A percentile compares a stretch with the other conserved stretches of the same genome.
phyloP scores from a whole-genome alignment of 64 coral and sea anemone genomes.

The Orbicella faveolata region DNA sequence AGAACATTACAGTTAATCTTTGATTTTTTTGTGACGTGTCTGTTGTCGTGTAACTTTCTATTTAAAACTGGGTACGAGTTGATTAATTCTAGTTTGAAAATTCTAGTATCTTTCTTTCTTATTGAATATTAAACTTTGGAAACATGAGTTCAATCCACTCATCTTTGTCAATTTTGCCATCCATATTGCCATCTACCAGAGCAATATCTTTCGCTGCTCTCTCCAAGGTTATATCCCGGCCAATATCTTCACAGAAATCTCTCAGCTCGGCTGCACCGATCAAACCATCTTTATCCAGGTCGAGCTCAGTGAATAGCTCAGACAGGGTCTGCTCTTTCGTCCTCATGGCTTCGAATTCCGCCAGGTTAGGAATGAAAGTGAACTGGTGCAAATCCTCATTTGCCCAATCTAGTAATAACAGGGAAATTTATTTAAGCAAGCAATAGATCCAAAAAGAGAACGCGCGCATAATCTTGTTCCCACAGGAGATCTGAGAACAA shows the following conservation, averaged over 20 bases:
- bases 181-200: slow-evolving; percentile 83
- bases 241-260: slow-evolving; percentile 97
- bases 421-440: background rate
- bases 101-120: background rate
- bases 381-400: slow-evolving; percentile 81
- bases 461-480: too few species aligned
- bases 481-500: too few species aligned
- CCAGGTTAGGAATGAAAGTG: slow-evolving; percentile 93
- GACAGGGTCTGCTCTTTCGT: slow-evolving; percentile 95
- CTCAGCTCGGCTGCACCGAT: slow-evolving; percentile 85
- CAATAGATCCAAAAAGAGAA: too few species aligned
- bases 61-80: background rate
- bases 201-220: slow-evolving; percentile 90
- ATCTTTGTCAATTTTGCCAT: slow-evolving; percentile 93
- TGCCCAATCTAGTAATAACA: slow-evolving; percentile 58
- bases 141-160: slow-evolving; percentile 99
- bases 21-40: too few species aligned
- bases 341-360: slow-evolving; percentile 97
- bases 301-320: slow-evolving; percentile 88
- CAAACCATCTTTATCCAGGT: slow-evolving; percentile 90
- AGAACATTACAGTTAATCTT: too few species aligned
- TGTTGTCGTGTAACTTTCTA: too few species aligned
- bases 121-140: slow-evolving; percentile 98
- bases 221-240: slow-evolving; percentile 81
- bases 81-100: background rate